Conservation (phyloP, 2,888 invertebrate species). For the Noctua janthina region DNA sequence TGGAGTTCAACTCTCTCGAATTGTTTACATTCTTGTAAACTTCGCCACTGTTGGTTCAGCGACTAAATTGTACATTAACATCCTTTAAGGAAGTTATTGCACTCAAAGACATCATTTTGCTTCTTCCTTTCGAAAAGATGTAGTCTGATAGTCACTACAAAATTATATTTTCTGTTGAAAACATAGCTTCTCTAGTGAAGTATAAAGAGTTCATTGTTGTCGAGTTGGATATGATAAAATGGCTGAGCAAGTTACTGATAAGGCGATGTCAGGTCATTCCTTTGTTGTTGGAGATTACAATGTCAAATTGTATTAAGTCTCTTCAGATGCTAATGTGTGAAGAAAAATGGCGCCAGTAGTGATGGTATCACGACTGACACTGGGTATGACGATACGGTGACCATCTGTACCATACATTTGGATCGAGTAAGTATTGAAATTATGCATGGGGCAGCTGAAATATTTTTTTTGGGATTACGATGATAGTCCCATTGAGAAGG, state of each 20-base stretch:
- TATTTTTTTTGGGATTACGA: background rate
- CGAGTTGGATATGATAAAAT: constrained; percentile 66
- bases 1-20: constrained; percentile 33
- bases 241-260: constrained; percentile 77
- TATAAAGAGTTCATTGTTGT: constrained; percentile 69
- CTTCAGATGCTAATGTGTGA: constrained; percentile 84
- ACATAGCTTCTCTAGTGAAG: constrained; percentile 34
- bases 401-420: constrained; percentile 17
- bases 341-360: constrained; percentile 80
- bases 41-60: background rate
- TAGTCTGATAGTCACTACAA: constrained; percentile 67
- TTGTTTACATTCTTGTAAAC: constrained; percentile 33
- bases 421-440: background rate
- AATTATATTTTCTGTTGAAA: constrained; percentile 63
- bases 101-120: constrained; percentile 51
- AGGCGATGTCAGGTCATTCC: constrained; percentile 84
- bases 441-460: background rate
- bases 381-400: constrained; percentile 59
- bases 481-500: background rate
- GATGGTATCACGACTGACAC: constrained; percentile 76
- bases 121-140: constrained; percentile 65
- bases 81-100: constrained; percentile 61
- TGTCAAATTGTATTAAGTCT: constrained; percentile 80
- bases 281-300: constrained; percentile 85
- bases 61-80: constrained; percentile 9